phyloP scores from a whole-genome alignment of 2,113 vertebrate genomes.

The Dinomys branickii region DNA sequence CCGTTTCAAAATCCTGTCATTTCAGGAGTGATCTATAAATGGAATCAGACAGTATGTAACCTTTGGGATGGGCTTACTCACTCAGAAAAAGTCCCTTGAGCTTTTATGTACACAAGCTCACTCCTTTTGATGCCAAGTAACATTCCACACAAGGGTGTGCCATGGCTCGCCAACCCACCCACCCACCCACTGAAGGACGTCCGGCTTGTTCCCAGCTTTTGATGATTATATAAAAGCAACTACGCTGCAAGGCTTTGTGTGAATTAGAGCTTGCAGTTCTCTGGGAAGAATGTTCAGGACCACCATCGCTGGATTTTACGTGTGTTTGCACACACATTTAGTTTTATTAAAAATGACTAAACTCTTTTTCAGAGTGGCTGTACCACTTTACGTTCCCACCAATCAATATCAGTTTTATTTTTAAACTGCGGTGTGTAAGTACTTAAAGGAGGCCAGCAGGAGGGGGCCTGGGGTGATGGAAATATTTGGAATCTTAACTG shows the following conservation, averaged over 20 bases:
- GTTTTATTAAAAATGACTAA: not conserved
- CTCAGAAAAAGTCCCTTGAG: not conserved
- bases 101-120: not conserved
- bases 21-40: not conserved
- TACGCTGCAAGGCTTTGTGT: too few species aligned
- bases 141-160: not conserved
- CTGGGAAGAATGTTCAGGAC: not conserved
- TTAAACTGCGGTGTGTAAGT: not conserved
- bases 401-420: not conserved
- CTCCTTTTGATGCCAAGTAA: not conserved
- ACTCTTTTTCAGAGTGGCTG: not conserved
- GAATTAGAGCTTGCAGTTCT: not conserved
- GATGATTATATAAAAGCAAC: not conserved
- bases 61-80: not conserved
- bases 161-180: not conserved
- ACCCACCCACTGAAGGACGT: not conserved
- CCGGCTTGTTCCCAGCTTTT: not conserved
- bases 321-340: not conserved
- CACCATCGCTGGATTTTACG: rapidly evolving
- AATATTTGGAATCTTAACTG: not conserved
- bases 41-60: not conserved
- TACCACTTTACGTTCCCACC: not conserved
- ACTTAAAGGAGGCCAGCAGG: not conserved
- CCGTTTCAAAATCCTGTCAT: not conserved
- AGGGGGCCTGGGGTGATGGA: too few species aligned